Conservation (phyloP, 2,888 invertebrate genomes). For the Xanthorhoe spadicearia region DNA sequence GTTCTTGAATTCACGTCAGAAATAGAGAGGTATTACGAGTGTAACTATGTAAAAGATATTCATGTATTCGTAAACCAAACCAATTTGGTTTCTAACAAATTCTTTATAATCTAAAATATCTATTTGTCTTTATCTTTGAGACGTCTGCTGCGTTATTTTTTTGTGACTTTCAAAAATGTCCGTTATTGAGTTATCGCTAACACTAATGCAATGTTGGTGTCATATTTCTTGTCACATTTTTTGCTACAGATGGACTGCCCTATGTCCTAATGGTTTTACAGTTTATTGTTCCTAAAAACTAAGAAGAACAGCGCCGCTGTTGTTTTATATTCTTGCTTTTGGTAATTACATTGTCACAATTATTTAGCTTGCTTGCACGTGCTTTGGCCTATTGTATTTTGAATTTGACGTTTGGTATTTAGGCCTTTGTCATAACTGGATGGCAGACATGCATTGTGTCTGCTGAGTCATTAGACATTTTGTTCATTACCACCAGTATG, state of each 20-base stretch:
- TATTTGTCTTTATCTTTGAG: not conserved
- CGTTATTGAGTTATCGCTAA: conserved; percentile 32
- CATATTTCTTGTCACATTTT: conserved; percentile 68
- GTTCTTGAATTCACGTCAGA: conserved; percentile 4
- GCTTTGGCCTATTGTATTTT: conserved; percentile 49
- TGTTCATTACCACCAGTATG: conserved; percentile 26
- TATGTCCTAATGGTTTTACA: conserved; percentile 76
- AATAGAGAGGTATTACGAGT: not conserved
- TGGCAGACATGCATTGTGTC: conserved; percentile 47
- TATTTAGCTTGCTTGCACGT: conserved; percentile 56
- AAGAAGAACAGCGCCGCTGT: conserved; percentile 42
- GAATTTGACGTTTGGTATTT: conserved; percentile 53
- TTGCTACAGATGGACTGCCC: conserved; percentile 60
- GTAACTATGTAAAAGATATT: not conserved
- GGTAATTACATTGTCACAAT: conserved; percentile 46
- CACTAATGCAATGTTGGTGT: conserved; percentile 63
- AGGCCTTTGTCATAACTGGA: conserved; percentile 52
- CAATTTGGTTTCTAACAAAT: not conserved
- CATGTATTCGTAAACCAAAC: not conserved
- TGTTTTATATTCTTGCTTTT: conserved; percentile 43
- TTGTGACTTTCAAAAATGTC: conserved; percentile 40
- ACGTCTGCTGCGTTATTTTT: not conserved
- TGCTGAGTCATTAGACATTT: conserved; percentile 36
- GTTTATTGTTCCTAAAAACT: conserved; percentile 59
- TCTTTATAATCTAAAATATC: not conserved